Percentiles rank a stretch among this genome's conserved stretches.
Conservation (phyloP, 2,113 vertebrate genomes). For the Pogona vitticeps region DNA sequence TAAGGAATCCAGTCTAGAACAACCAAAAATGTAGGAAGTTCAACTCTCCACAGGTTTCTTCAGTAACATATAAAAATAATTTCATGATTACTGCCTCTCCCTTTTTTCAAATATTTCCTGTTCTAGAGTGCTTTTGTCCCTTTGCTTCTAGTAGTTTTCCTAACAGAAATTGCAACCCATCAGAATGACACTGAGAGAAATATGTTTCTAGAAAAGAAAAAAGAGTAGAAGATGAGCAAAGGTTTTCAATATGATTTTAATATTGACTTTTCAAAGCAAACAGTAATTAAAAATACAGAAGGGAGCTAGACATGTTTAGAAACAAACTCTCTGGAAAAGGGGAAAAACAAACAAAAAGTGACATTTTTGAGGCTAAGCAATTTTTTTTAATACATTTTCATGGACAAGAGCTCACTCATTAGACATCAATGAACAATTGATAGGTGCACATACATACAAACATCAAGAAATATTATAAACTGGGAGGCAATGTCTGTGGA, state of each 20-base stretch:
- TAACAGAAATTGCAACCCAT: not conserved
- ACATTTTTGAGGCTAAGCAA: not conserved
- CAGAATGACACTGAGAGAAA: not conserved
- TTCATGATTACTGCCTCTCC: not conserved
- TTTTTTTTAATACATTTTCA: not conserved
- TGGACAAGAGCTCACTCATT: not conserved
- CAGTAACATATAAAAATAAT: not conserved
- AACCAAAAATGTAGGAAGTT: not conserved
- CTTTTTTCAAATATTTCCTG: not conserved
- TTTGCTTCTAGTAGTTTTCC: not conserved
- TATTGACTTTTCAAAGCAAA: not conserved
- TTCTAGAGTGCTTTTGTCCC: not conserved
- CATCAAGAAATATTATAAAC: too few species aligned
- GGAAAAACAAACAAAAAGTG: not conserved
- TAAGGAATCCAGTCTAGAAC: not conserved
- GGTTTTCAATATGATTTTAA: not conserved
- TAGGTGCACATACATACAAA: not conserved
- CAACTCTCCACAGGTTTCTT: not conserved
- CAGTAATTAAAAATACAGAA: not conserved
- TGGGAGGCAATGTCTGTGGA: too few species aligned
- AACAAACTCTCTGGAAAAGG: not conserved
- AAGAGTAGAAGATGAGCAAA: not conserved
- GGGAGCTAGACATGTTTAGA: not conserved
- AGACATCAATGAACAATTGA: not conserved
- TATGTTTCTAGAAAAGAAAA: not conserved